Conservation (phyloP, 2,113 vertebrate species). For the Piaya cayana region DNA sequence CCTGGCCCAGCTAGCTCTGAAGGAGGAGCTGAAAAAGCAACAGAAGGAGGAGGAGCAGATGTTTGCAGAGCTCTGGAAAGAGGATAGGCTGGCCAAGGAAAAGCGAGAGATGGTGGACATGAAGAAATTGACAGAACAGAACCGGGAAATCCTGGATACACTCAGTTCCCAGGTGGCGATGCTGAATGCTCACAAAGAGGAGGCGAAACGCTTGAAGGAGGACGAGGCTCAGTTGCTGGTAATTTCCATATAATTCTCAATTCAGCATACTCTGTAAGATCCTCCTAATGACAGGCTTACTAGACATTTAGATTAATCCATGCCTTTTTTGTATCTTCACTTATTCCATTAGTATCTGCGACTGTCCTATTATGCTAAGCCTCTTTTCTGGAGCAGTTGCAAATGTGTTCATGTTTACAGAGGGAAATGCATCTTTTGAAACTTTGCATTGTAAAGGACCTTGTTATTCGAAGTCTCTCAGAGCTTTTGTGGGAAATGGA, state of each 20-base stretch:
- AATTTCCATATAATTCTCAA: background rate
- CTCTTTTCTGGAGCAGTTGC: background rate
- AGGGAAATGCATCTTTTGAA: background rate
- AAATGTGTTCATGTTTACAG: background rate
- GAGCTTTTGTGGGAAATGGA: background rate
- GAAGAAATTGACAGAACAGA: slow-evolving; percentile 11
- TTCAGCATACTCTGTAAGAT: background rate
- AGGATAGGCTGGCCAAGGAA: slow-evolving; percentile 82
- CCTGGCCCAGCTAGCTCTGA: slow-evolving; percentile 77
- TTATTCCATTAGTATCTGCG: slow-evolving; percentile 11
- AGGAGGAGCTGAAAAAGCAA: slow-evolving; percentile 57
- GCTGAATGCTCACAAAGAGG: slow-evolving; percentile 46
- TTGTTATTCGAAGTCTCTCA: background rate
- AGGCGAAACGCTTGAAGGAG: slow-evolving; percentile 64
- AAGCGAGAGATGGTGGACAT: slow-evolving; percentile 26
- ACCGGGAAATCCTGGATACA: slow-evolving; percentile 20
- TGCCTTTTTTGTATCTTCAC: background rate
- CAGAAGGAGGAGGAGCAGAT: slow-evolving; percentile 76
- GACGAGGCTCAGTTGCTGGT: slow-evolving; percentile 84
- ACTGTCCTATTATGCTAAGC: background rate
- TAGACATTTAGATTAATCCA: background rate
- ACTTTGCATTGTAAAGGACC: background rate
- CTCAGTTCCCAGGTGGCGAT: slow-evolving; percentile 70
- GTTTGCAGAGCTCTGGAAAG: slow-evolving; percentile 81
- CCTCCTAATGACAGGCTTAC: background rate